Percentiles rank a stretch among this genome's conserved stretches.
These are phyloP conservation scores for Bellardia pandia DNA, from an alignment of 2,888 invertebrate species.

Conservation along the genomic window DNA sequence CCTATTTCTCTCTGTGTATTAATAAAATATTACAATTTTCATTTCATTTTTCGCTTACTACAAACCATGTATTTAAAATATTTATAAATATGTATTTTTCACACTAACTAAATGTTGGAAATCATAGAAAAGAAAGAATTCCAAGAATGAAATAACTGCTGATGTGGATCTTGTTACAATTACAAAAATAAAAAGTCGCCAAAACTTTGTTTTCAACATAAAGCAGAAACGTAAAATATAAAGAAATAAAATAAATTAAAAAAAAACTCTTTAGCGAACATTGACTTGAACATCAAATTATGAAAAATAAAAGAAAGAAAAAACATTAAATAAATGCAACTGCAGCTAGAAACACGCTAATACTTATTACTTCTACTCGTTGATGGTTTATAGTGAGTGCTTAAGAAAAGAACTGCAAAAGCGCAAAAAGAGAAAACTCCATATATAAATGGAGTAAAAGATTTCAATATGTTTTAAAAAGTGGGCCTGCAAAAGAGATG, in stretches of 20 bases:
- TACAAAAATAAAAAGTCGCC: slow-evolving; percentile 50
- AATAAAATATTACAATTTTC: not conserved
- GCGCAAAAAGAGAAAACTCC: slow-evolving; percentile 37
- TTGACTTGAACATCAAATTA: slow-evolving; percentile 54
- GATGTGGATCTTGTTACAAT: slow-evolving; percentile 64
- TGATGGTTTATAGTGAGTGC: not conserved
- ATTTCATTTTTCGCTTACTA: slow-evolving; percentile 7
- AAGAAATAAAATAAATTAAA: not conserved
- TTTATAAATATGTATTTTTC: slow-evolving; percentile 28
- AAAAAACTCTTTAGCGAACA: slow-evolving; percentile 42
- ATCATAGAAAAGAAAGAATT: slow-evolving; percentile 37
- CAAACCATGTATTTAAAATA: slow-evolving; percentile 22
- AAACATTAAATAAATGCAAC: slow-evolving; percentile 59
- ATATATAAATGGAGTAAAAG: slow-evolving; percentile 26
- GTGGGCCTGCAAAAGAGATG: slow-evolving; percentile 37
- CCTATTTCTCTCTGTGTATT: not conserved
- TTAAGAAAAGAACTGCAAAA: slow-evolving; percentile 23
- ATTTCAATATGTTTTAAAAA: slow-evolving; percentile 5
- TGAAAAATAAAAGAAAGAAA: slow-evolving; percentile 24
- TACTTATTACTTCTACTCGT: slow-evolving; percentile 4
- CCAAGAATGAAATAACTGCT: slow-evolving; percentile 54
- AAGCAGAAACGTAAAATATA: slow-evolving; percentile 7
- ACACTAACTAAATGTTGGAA: slow-evolving; percentile 39
- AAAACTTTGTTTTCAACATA: slow-evolving; percentile 28
- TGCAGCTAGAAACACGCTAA: slow-evolving; percentile 65